These are phyloP conservation scores for Polypedilum pembai DNA, from an alignment of 1,140 invertebrate species.

Conservation along the genomic window DNA sequence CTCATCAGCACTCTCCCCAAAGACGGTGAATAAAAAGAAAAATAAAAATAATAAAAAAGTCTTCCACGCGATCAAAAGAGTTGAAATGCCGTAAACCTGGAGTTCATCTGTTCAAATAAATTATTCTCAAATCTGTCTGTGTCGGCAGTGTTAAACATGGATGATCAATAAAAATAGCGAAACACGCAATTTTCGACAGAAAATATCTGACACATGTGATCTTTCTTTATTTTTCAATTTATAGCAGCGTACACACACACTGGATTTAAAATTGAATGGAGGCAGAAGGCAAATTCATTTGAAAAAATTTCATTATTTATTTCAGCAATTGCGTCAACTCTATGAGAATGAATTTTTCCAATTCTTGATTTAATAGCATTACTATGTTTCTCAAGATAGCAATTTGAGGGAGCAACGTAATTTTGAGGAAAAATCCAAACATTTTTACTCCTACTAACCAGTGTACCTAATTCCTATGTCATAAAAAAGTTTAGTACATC, in stretches of 20 bases:
- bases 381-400: too few relatives aligned
- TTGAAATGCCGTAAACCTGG: neutral
- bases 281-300: neutral
- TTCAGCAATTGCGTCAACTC: neutral
- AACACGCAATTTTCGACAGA: slow-evolving; percentile 24
- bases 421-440: neutral
- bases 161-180: slow-evolving; percentile 24
- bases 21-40: neutral
- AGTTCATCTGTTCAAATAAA: slow-evolving; percentile 28
- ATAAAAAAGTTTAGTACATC: slow-evolving; percentile 18
- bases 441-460: neutral
- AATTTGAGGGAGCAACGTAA: neutral
- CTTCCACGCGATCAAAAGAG: slow-evolving; percentile 23
- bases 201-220: slow-evolving; percentile 22
- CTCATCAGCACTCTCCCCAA: neutral
- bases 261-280: slow-evolving; percentile 21
- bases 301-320: neutral
- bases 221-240: neutral
- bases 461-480: neutral
- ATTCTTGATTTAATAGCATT: neutral
- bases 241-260: neutral
- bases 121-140: neutral
- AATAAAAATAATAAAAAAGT: neutral
- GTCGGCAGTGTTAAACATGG: neutral
- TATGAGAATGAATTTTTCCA: neutral